Evolutionary conservation across 2,113 vertebrate species (phyloP).

Genomic region (Myotis lucifugus): DNA sequence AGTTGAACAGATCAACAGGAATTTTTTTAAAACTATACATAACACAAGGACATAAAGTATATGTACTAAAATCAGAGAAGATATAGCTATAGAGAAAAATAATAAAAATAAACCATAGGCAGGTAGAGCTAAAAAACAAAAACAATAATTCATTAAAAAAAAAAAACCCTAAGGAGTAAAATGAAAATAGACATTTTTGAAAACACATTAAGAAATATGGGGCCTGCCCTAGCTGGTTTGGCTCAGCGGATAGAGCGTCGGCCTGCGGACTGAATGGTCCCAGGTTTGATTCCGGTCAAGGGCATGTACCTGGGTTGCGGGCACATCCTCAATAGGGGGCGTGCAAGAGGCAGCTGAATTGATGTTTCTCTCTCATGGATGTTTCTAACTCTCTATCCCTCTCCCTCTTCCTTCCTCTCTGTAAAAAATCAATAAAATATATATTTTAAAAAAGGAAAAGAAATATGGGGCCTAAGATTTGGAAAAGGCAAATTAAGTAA

Average conservation of each 20-base stretch:
- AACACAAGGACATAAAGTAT: background rate
- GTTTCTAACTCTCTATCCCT: too few species aligned
- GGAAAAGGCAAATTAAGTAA: background rate
- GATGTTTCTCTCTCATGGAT: too few species aligned
- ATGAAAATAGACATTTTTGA: background rate
- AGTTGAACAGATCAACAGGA: background rate
- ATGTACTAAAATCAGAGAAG: background rate
- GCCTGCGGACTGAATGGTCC: too few species aligned
- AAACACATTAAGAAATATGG: background rate
- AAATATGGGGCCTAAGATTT: background rate
- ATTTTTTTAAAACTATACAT: background rate
- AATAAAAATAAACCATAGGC: background rate
- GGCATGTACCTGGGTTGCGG: too few species aligned
- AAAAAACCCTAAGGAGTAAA: background rate
- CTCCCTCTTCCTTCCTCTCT: too few species aligned
- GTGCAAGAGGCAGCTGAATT: too few species aligned
- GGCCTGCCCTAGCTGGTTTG: too few species aligned
- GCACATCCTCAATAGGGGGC: too few species aligned
- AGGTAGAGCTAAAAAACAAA: background rate
- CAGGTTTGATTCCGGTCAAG: too few species aligned
- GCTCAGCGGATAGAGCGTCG: too few species aligned
- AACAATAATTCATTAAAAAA: background rate
- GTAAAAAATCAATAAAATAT: too few species aligned
- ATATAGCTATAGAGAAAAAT: background rate
- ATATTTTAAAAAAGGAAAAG: too few species aligned